A percentile compares a stretch with the other conserved stretches of the same genome.
Evolutionary conservation across 2,113 vertebrate genomes (phyloP).

Genomic region (Charina bottae): DNA sequence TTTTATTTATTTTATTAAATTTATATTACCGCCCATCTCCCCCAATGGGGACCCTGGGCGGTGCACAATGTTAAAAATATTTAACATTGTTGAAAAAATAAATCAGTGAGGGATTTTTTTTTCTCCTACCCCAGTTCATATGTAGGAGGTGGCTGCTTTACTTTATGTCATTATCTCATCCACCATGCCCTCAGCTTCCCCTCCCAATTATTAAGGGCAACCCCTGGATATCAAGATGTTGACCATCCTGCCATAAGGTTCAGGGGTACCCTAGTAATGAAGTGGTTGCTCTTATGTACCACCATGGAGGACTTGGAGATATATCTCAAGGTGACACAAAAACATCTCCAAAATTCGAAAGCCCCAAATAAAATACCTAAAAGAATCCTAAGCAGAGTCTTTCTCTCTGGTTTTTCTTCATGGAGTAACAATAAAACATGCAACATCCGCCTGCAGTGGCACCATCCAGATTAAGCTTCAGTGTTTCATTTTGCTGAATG

Average conservation of each 20-base stretch:
- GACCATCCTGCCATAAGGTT: background rate
- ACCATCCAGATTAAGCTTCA: background rate
- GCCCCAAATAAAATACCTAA: background rate
- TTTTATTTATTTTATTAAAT: too few species aligned
- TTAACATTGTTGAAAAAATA: background rate
- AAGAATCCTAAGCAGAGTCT: background rate
- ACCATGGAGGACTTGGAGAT: background rate
- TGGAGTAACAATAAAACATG: background rate
- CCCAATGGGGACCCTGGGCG: too few species aligned
- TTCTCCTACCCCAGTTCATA: background rate
- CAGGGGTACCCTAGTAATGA: background rate
- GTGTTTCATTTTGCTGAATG: background rate
- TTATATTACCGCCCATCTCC: too few species aligned
- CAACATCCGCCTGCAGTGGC: background rate
- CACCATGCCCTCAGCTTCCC: background rate
- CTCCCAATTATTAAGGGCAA: background rate
- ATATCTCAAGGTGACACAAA: background rate
- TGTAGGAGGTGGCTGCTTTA: background rate
- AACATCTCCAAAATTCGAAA: background rate
- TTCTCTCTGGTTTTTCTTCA: background rate
- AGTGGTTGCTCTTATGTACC: background rate
- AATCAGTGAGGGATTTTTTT: background rate
- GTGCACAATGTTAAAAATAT: too few species aligned
- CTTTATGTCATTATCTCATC: background rate
- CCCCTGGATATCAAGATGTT: background rate